Evolutionary conservation across 2,797 vertebrate genomes (phyloP).

Genomic region (Micropoecilia bifurca): DNA sequence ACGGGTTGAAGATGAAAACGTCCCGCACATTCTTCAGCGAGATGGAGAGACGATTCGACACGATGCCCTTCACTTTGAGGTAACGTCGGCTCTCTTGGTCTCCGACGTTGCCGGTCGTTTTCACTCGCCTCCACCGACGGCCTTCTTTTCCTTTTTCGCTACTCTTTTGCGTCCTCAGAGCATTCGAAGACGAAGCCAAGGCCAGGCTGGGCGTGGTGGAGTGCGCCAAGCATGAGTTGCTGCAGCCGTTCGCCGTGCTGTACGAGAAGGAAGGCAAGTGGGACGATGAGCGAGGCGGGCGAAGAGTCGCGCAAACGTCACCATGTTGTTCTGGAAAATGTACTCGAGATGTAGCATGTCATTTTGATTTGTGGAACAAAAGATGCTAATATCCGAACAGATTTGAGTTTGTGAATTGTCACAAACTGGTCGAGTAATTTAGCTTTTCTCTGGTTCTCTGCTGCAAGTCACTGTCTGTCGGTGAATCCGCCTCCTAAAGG

Average conservation of each 20-base stretch:
- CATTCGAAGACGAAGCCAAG: conserved; percentile 96
- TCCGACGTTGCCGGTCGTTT: not conserved
- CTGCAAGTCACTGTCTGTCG: not conserved
- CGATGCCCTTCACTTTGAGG: conserved; percentile 98
- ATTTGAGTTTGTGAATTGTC: not conserved
- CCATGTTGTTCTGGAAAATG: not conserved
- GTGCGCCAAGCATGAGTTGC: conserved; percentile 95
- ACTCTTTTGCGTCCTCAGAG: conserved; percentile 74
- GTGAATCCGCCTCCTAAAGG: not conserved
- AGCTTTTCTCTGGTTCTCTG: not conserved
- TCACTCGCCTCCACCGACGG: not conserved
- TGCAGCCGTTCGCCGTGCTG: conserved; percentile 96
- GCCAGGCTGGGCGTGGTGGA: conserved; percentile 96
- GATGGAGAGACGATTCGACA: conserved; percentile 94
- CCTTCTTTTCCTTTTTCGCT: not conserved
- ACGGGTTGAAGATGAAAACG: conserved; percentile 98
- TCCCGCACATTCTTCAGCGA: conserved; percentile 97
- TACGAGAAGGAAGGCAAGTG: conserved; percentile 95
- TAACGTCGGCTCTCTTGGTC: conserved; percentile 42
- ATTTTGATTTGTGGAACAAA: not conserved
- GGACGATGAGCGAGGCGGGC: not conserved
- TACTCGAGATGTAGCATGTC: not conserved
- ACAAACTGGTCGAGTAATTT: not conserved
- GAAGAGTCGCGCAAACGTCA: not conserved
- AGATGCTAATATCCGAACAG: not conserved